phyloP scores from a whole-genome alignment of 2,113 vertebrate genomes.

The Epinephelus moara region DNA sequence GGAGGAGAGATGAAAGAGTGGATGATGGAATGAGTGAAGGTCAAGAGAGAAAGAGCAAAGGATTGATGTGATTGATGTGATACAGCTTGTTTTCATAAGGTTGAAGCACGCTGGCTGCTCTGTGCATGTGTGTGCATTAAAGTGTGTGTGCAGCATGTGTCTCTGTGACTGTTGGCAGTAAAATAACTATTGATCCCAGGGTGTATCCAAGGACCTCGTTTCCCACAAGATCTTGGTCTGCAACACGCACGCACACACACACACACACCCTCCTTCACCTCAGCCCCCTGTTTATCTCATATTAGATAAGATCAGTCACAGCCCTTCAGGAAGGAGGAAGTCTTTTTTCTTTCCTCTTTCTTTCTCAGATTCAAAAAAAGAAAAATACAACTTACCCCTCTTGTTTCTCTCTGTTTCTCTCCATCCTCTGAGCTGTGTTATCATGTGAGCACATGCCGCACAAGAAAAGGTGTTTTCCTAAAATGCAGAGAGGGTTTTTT shows the following conservation, averaged over 20 bases:
- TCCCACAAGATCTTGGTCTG: constrained; percentile 38
- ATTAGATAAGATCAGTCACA: constrained; percentile 48
- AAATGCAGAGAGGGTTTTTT: constrained; percentile 25
- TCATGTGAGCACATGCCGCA: constrained; percentile 23
- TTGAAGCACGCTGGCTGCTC: constrained; percentile 37
- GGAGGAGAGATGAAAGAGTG: constrained; percentile 76
- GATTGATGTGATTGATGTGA: constrained; percentile 77
- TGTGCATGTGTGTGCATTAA: constrained; percentile 6
- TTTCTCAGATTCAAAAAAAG: constrained; percentile 34
- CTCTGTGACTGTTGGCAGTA: constrained; percentile 31
- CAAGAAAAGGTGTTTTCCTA: constrained; percentile 38
- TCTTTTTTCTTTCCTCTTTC: constrained; percentile 19
- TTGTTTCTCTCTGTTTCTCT: background rate
- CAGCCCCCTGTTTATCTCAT: constrained; percentile 38
- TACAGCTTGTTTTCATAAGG: constrained; percentile 78
- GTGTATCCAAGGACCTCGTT: constrained; percentile 43
- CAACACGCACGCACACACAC: constrained; percentile 8
- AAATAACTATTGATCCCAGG: constrained; percentile 59
- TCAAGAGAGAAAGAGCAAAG: constrained; percentile 77
- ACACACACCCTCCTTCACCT: constrained; percentile 8
- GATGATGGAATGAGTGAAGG: constrained; percentile 78
- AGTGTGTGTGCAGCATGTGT: constrained; percentile 21
- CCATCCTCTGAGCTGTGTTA: constrained; percentile 2
- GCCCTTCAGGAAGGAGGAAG: constrained; percentile 1
- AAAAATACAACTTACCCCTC: background rate